A percentile compares a stretch with the other conserved stretches of the same genome.
Conservation (phyloP, 1,140 invertebrate genomes). For the Pogonus chalceus region DNA sequence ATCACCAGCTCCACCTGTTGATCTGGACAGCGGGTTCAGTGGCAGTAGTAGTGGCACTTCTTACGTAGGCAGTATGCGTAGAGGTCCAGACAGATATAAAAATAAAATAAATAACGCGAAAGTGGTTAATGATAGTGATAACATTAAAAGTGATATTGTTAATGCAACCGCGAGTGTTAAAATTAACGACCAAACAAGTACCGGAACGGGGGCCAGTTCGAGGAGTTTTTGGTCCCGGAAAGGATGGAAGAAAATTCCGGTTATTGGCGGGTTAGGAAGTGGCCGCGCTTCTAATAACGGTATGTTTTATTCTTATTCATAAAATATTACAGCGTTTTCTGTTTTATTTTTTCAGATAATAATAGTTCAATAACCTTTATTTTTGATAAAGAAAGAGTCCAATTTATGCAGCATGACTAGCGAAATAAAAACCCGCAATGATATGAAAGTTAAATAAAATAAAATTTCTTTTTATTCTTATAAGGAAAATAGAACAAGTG, state of each 20-base stretch:
- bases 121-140: not conserved
- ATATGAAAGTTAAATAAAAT: too few species aligned
- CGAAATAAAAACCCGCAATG: too few species aligned
- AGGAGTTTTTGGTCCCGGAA: conserved; percentile 59
- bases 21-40: conserved; percentile 70
- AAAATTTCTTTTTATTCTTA: too few species aligned
- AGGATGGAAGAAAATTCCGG: conserved; percentile 65
- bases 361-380: not conserved
- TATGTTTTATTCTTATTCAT: not conserved
- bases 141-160: too few species aligned
- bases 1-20: conserved; percentile 51
- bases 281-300: not conserved
- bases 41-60: conserved; percentile 68
- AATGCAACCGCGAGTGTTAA: too few species aligned
- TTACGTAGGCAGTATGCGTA: conserved; percentile 54
- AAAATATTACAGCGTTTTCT: too few species aligned
- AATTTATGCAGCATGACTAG: too few species aligned
- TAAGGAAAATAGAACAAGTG: too few species aligned
- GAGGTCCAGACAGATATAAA: conserved; percentile 12
- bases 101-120: not conserved
- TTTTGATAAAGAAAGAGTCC: not conserved
- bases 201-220: not conserved
- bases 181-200: conserved; percentile 7
- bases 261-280: conserved; percentile 41
- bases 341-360: too few species aligned